Percentiles rank a stretch among this genome's conserved stretches.
Evolutionary conservation across 2,113 vertebrate genomes (phyloP).

Genomic region (Hucho hucho): DNA sequence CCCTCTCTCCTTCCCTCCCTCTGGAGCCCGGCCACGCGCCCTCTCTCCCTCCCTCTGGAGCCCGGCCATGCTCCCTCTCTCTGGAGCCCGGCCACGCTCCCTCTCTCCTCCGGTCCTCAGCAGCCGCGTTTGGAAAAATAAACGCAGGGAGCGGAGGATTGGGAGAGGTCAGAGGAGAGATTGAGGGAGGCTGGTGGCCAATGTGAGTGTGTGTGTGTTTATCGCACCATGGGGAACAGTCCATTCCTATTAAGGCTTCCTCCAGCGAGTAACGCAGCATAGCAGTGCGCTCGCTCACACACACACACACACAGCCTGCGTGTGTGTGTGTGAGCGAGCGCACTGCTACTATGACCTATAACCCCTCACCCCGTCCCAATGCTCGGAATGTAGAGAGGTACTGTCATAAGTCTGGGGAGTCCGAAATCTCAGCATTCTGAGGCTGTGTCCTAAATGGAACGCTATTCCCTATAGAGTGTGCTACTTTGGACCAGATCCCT

Average conservation of each 20-base stretch:
- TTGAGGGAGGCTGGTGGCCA: constrained; percentile 16
- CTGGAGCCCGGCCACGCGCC: no score
- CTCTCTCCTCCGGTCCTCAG: constrained; percentile 27
- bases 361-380: no score
- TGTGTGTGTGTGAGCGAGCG: constrained; percentile 17
- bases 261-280: constrained; percentile 7
- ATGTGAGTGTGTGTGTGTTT: constrained; percentile 1
- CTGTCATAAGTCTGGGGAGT: constrained; percentile 48
- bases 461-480: no score
- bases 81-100: constrained; percentile 41
- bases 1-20: no score
- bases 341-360: neutral
- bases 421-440: constrained; percentile 2
- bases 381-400: constrained; percentile 47
- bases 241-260: no score
- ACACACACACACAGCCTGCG: no score
- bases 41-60: constrained; percentile 8
- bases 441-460: neutral
- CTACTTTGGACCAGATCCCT: no score
- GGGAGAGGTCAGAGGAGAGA: constrained; percentile 22
- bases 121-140: constrained; percentile 59
- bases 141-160: constrained; percentile 19
- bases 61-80: constrained; percentile 38
- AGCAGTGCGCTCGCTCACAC: no score
- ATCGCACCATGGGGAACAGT: constrained; percentile 9